Conservation (phyloP, 1,140 invertebrate species). For the Atta texana region DNA sequence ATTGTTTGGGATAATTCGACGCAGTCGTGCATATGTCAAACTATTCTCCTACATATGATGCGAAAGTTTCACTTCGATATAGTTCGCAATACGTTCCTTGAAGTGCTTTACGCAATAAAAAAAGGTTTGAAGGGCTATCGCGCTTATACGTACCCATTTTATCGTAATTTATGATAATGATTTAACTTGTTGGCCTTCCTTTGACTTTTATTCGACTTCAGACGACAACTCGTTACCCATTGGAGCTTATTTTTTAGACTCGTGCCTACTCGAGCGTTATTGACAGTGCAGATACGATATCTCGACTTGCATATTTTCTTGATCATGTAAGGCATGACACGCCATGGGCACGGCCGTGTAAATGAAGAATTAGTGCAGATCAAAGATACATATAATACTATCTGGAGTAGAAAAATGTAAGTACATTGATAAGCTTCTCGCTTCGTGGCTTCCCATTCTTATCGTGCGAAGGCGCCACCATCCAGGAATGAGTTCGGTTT, state of each 20-base stretch:
- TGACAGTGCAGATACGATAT: slow-evolving; percentile 52
- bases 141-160: neutral
- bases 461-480: slow-evolving; percentile 73
- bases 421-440: slow-evolving; percentile 19
- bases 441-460: neutral
- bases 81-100: neutral
- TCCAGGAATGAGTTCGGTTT: slow-evolving; percentile 35
- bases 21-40: slow-evolving; percentile 20
- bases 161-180: slow-evolving; percentile 22
- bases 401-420: slow-evolving; percentile 22
- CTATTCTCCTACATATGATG: neutral
- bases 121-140: neutral
- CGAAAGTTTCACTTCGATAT: neutral
- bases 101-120: slow-evolving; percentile 7
- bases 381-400: slow-evolving; percentile 44
- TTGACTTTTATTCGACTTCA: slow-evolving; percentile 6
- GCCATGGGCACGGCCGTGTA: slow-evolving; percentile 52
- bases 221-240: neutral
- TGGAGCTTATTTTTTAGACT: slow-evolving; percentile 31
- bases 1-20: slow-evolving; percentile 41
- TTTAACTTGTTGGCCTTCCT: slow-evolving; percentile 6
- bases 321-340: slow-evolving; percentile 29
- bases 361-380: slow-evolving; percentile 36
- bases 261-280: slow-evolving; percentile 16
- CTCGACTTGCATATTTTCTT: slow-evolving; percentile 39